Evolutionary conservation across 2,888 invertebrate genomes (phyloP), one percentile per base, ranked within the genome.

Genomic region (Pemphredon lugubris): DNA sequence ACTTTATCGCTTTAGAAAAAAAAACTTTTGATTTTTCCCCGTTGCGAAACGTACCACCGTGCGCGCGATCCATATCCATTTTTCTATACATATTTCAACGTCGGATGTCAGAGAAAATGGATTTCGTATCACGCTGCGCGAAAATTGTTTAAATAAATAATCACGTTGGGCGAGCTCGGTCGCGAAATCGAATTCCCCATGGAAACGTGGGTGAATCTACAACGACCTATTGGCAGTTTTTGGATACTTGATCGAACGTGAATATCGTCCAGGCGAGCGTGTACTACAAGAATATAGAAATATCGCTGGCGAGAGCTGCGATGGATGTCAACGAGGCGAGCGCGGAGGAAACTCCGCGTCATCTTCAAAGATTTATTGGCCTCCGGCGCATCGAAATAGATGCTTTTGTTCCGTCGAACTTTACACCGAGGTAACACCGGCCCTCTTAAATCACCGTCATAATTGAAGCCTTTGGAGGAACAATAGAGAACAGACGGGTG

Each of bases 281-380:
- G 37, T 54, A 59, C 26, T 44, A 53, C 44, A 50, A 67, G 67
- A 73, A 73, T 78, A 75, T 75, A 61, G 77, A 39, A 34, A 64
- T 50, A 68, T 68, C 63, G 68, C 53, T 55, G 53, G 18, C 44
- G 34, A 32, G 21, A 13, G 7, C 32, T 42, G 34, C 45, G 54
- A 63, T 58, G 48, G 53, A 69, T 75, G 79, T 79, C 79, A 77
- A 70, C 77, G 51, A 39, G 72, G 63, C 40, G 74, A 65, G 30
- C 32, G 58, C 18, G 44, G 47, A 54, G 74, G 44, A 40, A 64
- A 40, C 30, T n/a, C 48, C 18, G 18, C 63, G 57, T 58, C 69
- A 50, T 64, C 67, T 50, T 67, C 9, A 3, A 64, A 65, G 67
- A 72, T 76, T 72, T 72, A 72, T 65, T 30, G 7, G 16, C 23